These are phyloP conservation scores for Sphaerophoria rueppellii DNA, from an alignment of 2,888 invertebrate genomes.

Conservation along the genomic window DNA sequence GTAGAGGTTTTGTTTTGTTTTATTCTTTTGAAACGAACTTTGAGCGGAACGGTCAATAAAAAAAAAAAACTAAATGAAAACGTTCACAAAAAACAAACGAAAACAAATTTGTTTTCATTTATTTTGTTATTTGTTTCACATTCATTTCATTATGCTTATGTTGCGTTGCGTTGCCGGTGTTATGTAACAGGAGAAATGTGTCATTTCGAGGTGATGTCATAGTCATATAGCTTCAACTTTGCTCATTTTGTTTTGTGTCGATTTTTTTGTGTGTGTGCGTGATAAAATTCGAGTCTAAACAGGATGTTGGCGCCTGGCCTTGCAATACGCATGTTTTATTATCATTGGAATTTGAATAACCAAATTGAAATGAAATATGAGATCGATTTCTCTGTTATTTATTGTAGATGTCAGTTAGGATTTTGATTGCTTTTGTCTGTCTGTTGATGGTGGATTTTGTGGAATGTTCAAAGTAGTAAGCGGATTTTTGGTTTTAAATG, in stretches of 20 bases:
- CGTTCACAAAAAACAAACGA: constrained; percentile 29
- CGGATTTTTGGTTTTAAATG: background rate
- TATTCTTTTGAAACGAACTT: constrained; percentile 4
- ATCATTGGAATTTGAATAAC: constrained; percentile 25
- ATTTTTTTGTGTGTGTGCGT: constrained; percentile 4
- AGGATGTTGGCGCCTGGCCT: constrained; percentile 60
- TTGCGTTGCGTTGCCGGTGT: constrained; percentile 9
- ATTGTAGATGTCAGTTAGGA: constrained; percentile 6
- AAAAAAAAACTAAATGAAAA: constrained; percentile 40
- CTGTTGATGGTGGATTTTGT: background rate
- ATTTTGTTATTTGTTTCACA: constrained; percentile 22
- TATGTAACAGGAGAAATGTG: constrained; percentile 69
- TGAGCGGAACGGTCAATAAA: constrained; percentile 37
- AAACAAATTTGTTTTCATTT: constrained; percentile 59
- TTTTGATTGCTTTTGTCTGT: background rate
- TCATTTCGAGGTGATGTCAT: constrained; percentile 66
- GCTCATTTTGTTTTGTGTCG: constrained; percentile 2
- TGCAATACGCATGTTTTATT: constrained; percentile 6
- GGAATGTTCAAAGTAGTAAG: constrained; percentile 6
- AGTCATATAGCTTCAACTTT: constrained; percentile 13
- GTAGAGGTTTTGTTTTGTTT: background rate
- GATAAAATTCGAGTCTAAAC: constrained; percentile 27
- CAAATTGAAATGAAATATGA: constrained; percentile 26
- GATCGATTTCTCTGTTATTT: constrained; percentile 3
- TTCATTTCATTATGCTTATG: constrained; percentile 44